These are phyloP conservation scores for Campopleginae sp. DNA, from an alignment of 2,888 invertebrate species.

Conservation along the genomic window DNA sequence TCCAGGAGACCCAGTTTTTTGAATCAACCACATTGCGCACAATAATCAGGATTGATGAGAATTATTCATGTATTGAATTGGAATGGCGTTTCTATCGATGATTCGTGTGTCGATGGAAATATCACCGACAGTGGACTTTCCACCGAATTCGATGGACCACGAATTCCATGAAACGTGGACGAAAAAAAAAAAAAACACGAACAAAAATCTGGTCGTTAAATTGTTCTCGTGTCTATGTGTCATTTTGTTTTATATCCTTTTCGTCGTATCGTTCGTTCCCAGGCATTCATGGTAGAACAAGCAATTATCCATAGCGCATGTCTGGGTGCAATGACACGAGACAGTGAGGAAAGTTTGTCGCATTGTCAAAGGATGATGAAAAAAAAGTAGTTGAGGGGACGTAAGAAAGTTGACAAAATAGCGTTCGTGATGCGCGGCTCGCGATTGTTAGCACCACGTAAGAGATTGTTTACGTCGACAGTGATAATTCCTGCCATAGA, in stretches of 20 bases:
- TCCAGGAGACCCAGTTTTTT: too few species aligned
- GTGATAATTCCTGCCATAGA: conserved; percentile 23
- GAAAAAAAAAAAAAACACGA: not conserved
- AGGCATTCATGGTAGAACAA: not conserved
- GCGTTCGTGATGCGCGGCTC: conserved; percentile 22
- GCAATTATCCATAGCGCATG: not conserved
- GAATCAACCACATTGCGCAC: too few species aligned
- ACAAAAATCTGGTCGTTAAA: not conserved
- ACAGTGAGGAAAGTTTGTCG: conserved; percentile 23
- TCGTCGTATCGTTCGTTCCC: conserved; percentile 1
- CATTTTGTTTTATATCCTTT: not conserved
- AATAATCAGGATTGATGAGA: not conserved
- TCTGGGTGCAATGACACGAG: conserved; percentile 6
- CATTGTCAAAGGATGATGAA: not conserved
- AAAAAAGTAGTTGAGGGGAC: conserved; percentile 1
- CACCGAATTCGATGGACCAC: conserved; percentile 46
- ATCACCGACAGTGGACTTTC: conserved; percentile 37
- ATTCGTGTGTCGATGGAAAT: not conserved
- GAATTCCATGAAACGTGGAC: conserved; percentile 36
- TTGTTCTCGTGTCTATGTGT: not conserved
- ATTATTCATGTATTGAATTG: not conserved
- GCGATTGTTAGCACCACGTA: conserved; percentile 18
- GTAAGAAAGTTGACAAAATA: conserved; percentile 31
- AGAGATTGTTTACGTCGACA: conserved; percentile 18
- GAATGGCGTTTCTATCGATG: not conserved